A percentile compares a stretch with the other conserved stretches of the same genome.
Conservation (phyloP, 2,113 vertebrate genomes). For the Donacobius atricapilla region DNA sequence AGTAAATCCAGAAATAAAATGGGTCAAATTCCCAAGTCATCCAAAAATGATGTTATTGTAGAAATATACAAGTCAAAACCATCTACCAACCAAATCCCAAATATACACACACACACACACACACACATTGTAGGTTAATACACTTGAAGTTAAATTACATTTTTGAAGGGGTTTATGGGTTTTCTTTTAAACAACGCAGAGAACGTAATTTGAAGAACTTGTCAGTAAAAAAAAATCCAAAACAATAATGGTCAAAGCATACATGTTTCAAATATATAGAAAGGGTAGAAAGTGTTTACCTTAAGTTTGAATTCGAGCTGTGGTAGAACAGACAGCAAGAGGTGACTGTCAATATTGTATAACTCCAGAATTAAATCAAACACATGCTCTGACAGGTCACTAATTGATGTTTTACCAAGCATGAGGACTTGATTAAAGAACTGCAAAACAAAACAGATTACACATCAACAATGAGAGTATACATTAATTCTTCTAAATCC, state of each 20-base stretch:
- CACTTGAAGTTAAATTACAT: not conserved
- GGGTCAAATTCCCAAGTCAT: not conserved
- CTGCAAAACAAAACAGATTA: constrained; percentile 67
- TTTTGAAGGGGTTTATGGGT: not conserved
- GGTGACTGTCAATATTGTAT: constrained; percentile 97
- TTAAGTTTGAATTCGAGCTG: constrained; percentile 99
- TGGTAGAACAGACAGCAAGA: constrained; percentile 96
- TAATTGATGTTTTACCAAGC: constrained; percentile 98
- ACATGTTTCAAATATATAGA: not conserved
- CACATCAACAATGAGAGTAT: not conserved
- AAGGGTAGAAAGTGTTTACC: constrained; percentile 70
- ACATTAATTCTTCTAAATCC: not conserved
- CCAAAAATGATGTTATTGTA: not conserved
- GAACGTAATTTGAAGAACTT: not conserved
- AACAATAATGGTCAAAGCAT: not conserved
- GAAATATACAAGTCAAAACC: not conserved
- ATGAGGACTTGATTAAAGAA: constrained; percentile 99
- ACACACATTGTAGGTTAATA: not conserved
- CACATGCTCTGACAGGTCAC: constrained; percentile 95
- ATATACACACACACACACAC: accelerated
- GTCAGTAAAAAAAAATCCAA: not conserved
- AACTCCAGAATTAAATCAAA: constrained; percentile 98
- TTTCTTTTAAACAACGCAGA: not conserved
- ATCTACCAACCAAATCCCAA: not conserved
- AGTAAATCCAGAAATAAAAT: not conserved